Base-by-base conservation (phyloP, 2,888 invertebrate species). In the Invenusta paracnida region DNA sequence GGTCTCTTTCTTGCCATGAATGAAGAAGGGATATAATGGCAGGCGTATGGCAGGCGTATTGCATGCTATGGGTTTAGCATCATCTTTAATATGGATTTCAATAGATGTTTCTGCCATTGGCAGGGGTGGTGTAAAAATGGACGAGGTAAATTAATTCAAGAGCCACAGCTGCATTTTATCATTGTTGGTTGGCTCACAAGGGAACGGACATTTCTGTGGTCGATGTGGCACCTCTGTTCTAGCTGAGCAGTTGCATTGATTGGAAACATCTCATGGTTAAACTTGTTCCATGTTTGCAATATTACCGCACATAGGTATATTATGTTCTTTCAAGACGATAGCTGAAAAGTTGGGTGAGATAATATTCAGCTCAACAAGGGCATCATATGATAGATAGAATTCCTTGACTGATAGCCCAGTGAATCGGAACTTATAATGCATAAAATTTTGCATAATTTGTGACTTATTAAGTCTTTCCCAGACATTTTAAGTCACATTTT, bases 341-440 rank as follows among this genome's bases (percentile, higher is more conserved):
- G 27, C 23, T 79, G 79, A 23, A 27, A 79, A 79, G 27, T 79
- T 79, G 79, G 5, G 79, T 25, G 23, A 25, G 5, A 79, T 79
- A 23, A 79, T 79, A 79, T 27, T 27, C 2, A 79, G 79, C 23
- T 79, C 79, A 25, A 79, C 27, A n/a, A 79, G 23, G 23, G 5
- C 27, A n/a, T 79, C 79, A 79, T 79, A 27, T 25, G 27, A 79
- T n/a, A 79, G 79, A 27, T 79, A 79, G 79, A 79, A 79, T n/a
- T 23, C 79, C n/a, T 79, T 79, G 79, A 79, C 79, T 25, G 79
- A 79, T 25, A 23, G 79, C 2, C 79, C 23, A 27, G 2, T 27
- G 79, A n/a, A n/a, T n/a, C n/a, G n/a, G n/a, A n/a, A n/a, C n/a
- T n/a, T n/a, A n/a, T n/a, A n/a, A n/a, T n/a, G n/a, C n/a, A n/a